A percentile compares a stretch with the other conserved stretches of the same genome.
Evolutionary conservation across 2,888 invertebrate genomes (phyloP).

Genomic region (Charanyca ferruginea): DNA sequence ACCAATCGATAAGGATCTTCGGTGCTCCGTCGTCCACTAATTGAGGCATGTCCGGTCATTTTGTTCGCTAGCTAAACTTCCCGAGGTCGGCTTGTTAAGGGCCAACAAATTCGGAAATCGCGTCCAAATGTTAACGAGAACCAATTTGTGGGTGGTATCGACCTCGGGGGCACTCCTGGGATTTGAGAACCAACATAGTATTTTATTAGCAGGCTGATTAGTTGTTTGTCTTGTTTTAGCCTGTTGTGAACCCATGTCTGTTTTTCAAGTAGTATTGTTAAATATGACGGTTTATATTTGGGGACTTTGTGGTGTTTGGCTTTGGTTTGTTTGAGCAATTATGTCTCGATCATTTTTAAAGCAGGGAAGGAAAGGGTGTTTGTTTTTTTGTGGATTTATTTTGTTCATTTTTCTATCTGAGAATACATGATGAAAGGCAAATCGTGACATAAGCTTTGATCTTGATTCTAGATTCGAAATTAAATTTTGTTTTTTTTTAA

Average conservation of each 20-base stretch:
- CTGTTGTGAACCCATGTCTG: slow-evolving; percentile 48
- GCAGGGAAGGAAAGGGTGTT: background rate
- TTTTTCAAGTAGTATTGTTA: slow-evolving; percentile 51
- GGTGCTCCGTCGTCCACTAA: slow-evolving; percentile 75
- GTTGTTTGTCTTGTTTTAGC: slow-evolving; percentile 75
- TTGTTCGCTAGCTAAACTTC: slow-evolving; percentile 81
- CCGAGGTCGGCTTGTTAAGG: slow-evolving; percentile 82
- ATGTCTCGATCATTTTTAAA: slow-evolving; percentile 2
- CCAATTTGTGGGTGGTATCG: slow-evolving; percentile 83
- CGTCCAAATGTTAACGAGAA: slow-evolving; percentile 88
- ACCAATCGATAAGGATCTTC: slow-evolving; percentile 68
- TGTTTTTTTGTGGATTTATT: background rate
- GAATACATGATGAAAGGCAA: too few species aligned
- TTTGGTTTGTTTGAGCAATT: slow-evolving; percentile 23
- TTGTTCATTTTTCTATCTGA: background rate
- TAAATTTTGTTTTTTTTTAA: too few species aligned
- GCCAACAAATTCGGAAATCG: slow-evolving; percentile 87
- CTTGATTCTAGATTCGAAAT: too few species aligned
- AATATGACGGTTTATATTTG: slow-evolving; percentile 37
- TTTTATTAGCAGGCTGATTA: slow-evolving; percentile 82
- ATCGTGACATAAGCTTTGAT: too few species aligned
- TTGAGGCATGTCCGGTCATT: slow-evolving; percentile 88
- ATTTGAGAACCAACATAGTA: slow-evolving; percentile 77
- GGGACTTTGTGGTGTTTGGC: slow-evolving; percentile 27
- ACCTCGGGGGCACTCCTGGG: slow-evolving; percentile 72